These are phyloP conservation scores for Aphaenogaster floridana DNA, from an alignment of 1,140 invertebrate genomes.

Conservation along the genomic window DNA sequence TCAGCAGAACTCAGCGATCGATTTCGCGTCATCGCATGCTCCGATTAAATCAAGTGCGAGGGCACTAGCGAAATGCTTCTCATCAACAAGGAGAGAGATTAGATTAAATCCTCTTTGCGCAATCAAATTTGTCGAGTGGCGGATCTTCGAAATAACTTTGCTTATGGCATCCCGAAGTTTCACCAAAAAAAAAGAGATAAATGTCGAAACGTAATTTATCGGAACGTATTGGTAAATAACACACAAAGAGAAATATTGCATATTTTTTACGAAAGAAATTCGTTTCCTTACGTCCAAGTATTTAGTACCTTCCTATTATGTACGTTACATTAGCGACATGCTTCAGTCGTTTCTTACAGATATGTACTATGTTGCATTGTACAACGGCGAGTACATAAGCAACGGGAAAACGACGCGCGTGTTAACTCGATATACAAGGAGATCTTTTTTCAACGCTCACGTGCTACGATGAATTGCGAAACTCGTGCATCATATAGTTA, in stretches of 20 bases:
- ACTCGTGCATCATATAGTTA: background rate
- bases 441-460: constrained; percentile 18
- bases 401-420: background rate
- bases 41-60: constrained; percentile 4
- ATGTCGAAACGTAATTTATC: background rate
- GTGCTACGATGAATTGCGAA: constrained; percentile 30
- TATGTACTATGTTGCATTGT: constrained; percentile 32
- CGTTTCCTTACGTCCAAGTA: constrained; percentile 12
- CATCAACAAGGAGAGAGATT: constrained; percentile 37
- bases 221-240: constrained; percentile 20
- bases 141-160: background rate
- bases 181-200: background rate
- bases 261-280: background rate
- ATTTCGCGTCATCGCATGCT: background rate
- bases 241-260: background rate
- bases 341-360: constrained; percentile 41
- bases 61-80: background rate
- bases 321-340: constrained; percentile 29
- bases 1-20: constrained; percentile 31
- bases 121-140: background rate
- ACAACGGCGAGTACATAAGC: background rate
- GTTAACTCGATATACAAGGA: constrained; percentile 57
- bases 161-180: background rate
- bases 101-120: constrained; percentile 47
- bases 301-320: constrained; percentile 46